Base-by-base conservation (phyloP, 2,888 invertebrate genomes). In the Drosophila neotestacea region DNA sequence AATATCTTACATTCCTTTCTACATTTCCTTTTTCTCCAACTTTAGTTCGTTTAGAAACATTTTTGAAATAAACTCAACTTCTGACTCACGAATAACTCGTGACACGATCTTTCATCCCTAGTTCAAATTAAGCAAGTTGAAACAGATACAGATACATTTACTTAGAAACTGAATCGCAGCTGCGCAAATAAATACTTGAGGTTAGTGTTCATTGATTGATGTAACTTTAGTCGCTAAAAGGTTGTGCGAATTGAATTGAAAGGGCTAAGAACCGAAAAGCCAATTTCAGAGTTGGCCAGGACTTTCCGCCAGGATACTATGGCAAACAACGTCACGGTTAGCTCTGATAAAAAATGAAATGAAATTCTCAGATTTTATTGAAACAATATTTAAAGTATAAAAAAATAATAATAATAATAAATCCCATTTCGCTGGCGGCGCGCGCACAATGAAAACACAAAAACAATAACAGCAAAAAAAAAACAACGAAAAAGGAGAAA, bases 331-430 rank as follows among this genome's bases (percentile, higher is more conserved):
- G 38, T 22, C 22, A 58, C 42, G 22, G 16, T 39, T 56, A 30
- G 28, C 11, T 32, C 47, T 60, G 60, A 59, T 68, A 61, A 69
- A 62, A 69, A 69, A 60, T 10, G 46, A 47, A 64, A 73, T 51
- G 63, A 68, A 66, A 67, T 59, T 56, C 72, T 70, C 42, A 48
- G 67, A 66, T 59, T 70, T 81, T 73, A 79, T 85, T 81, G 85
- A 72, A 82, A 89, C 78, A 89, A 86, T 88, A 82, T 86, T 89
- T 82, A 85, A 86, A 83, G 79, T 73, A 82, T 72, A 81, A 74
- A 77, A 79, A 10, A 44, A 44, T 27, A 73, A 73, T 62, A 73
- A 86, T 88, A 85, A 85, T 76, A 88, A 86, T 81, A 87, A 88
- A 89, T 85, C 85, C 74, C 77, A 77, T 85, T 81, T 74, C 62